phyloP scores from a whole-genome alignment of 2,113 vertebrate species.

The Heptranchias perlo region DNA sequence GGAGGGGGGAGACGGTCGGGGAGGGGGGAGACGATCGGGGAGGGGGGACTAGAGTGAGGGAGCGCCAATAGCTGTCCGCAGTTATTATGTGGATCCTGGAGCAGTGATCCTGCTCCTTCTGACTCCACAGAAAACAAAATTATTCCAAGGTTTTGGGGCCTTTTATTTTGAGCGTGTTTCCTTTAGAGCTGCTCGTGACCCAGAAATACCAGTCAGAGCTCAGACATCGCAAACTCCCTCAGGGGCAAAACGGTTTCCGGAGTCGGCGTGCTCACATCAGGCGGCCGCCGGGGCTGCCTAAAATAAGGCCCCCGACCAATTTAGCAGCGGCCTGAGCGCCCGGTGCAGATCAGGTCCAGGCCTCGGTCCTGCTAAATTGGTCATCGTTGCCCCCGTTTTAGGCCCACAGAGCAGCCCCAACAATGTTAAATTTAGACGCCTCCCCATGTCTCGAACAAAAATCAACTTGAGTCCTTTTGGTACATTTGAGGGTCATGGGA shows the following conservation, averaged over 20 bases:
- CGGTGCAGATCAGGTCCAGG: too few species aligned
- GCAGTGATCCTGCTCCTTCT: background rate
- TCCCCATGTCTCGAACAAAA: background rate
- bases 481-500: background rate
- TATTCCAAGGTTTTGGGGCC: background rate
- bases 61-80: too few species aligned
- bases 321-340: background rate
- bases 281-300: too few species aligned
- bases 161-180: background rate
- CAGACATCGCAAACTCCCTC: background rate
- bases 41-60: too few species aligned
- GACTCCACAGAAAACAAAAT: background rate
- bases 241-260: too few species aligned
- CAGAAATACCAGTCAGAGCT: background rate
- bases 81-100: background rate
- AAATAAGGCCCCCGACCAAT: too few species aligned
- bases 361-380: background rate
- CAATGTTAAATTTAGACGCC: background rate
- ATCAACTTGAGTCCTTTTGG: background rate
- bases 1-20: background rate
- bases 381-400: background rate
- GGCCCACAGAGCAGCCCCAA: background rate
- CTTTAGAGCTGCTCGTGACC: too few species aligned
- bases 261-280: too few species aligned
- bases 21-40: background rate